Evolutionary conservation across 2,888 invertebrate species (phyloP), one percentile per base, ranked within the genome.

Genomic region (Callyntrura guangdongensis): DNA sequence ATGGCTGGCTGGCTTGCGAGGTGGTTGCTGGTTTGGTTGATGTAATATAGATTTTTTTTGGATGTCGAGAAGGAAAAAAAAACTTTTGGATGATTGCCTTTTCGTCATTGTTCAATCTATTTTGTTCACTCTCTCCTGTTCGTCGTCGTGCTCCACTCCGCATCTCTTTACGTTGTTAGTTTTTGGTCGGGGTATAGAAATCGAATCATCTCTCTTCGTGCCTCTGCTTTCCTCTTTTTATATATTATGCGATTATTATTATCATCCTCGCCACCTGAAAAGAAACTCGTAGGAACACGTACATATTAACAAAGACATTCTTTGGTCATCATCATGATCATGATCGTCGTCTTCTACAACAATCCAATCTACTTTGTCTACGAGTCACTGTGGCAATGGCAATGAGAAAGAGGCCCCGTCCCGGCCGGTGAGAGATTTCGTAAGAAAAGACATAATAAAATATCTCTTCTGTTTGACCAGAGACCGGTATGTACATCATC

Each of bases 221-320:
- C 22, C 12, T 67, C 25, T 27, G 25, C 27, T 27, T 27, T 67
- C 25, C 64, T 67, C 27, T 27, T 61, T 61, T 67, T 67, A 67
- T 67, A 25, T 12, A 67, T 27, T 17, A 64, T 14, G n/a, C n/a
- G 64, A 36, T 36, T 36, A 36, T 36, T 36, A 36, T 36, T 36
- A 36, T 72, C 5, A 45, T 47, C 45, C 3, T 72, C 25, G 64
- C 64, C 25, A 47, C n/a, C 61, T 81, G 59, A 81, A 83, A 49
- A 61, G 67, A 47, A 83, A 83, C 49, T 8, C 6, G 6, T 36
- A 36, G 36, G 36, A 4, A 36, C 36, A 36, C n/a, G n/a, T 36
- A 36, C 36, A 2, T 83, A 83, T 67, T 72, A 85, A 72, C 85
- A 85, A 85, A 72, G 85, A 85, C 85, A 85, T 85, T 85, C 85